Evolutionary conservation across 2,113 vertebrate genomes (phyloP).

Genomic region (Rissa tridactyla): DNA sequence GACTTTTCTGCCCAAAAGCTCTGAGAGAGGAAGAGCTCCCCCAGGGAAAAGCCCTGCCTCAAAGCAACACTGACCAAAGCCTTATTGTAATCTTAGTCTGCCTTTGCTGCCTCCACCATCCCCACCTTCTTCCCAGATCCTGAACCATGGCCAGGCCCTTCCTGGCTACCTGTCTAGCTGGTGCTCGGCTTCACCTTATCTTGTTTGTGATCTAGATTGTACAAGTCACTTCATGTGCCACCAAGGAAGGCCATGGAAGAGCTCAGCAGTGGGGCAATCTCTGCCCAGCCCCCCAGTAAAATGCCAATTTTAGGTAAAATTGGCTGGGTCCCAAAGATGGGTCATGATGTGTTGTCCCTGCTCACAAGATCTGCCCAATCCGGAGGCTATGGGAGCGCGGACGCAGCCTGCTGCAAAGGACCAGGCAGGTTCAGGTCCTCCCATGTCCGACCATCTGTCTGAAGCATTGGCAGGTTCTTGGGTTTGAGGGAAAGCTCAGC

Average conservation of each 20-base stretch:
- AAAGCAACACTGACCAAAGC: neutral
- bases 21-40: neutral
- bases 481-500: neutral
- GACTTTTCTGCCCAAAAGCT: neutral
- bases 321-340: neutral
- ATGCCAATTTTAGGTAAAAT: neutral
- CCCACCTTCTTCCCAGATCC: neutral
- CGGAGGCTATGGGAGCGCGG: accelerated
- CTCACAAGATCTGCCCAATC: neutral
- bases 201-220: neutral
- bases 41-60: neutral
- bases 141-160: neutral
- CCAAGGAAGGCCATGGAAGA: neutral
- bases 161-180: neutral
- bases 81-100: neutral
- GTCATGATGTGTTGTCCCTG: neutral
- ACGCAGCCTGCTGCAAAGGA: neutral
- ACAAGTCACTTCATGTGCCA: neutral
- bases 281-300: neutral
- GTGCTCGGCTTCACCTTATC: neutral
- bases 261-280: neutral
- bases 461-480: neutral
- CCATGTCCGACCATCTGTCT: neutral
- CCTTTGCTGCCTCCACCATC: neutral
- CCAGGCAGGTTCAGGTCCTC: neutral